Evolutionary conservation across 2,113 vertebrate species (phyloP), one percentile per base, ranked within the genome.

Genomic region (Galeopterus variegatus): DNA sequence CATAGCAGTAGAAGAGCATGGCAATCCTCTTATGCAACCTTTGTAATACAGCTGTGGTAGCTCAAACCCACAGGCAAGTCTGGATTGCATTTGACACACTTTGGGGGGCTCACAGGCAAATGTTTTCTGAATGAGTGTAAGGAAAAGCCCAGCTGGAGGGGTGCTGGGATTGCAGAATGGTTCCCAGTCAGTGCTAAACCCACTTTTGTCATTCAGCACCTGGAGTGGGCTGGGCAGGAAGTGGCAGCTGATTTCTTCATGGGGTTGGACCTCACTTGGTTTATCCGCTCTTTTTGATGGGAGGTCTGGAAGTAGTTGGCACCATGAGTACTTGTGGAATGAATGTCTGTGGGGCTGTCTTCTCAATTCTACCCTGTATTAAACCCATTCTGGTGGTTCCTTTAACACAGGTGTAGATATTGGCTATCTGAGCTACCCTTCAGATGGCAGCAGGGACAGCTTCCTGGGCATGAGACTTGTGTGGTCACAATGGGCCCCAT

Each of bases 1-100:
- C 0, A 2, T 10, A 50, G 50, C 31, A 28, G 48, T 1, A 94
- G 79, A 80, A 80, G 69, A 70, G 82, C 95, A 41, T n/a, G 45
- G 18, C 26, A 31, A 58, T 97, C 94, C 94, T 95, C 98, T 98
- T 96, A 94, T 94, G 92, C 93, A 97, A 96, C n/a, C 93, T 84
- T 19, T 21, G 24, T 23, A 31, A 5, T n/a, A 79, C 97, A 98
- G 95, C 98, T 98, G 98, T 31, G 75, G 91, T 92, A 50, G 15
- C 81, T 98, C 97, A 96, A 94, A 93, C 91, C 91, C 97, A 97
- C 92, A 75, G 97, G 93, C 97, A 98, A 96, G 95, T 96, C 94
- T 96, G 96, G 93, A 76, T 50, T 90, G 79, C 83, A 69, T 94
- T 84, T 88, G 65, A 94, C 93, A 92, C 88, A 64, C 26, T 17